Percentiles rank a stretch among this genome's conserved stretches.
Evolutionary conservation across 2,888 invertebrate species (phyloP).

Genomic region (Orchestes rusci): DNA sequence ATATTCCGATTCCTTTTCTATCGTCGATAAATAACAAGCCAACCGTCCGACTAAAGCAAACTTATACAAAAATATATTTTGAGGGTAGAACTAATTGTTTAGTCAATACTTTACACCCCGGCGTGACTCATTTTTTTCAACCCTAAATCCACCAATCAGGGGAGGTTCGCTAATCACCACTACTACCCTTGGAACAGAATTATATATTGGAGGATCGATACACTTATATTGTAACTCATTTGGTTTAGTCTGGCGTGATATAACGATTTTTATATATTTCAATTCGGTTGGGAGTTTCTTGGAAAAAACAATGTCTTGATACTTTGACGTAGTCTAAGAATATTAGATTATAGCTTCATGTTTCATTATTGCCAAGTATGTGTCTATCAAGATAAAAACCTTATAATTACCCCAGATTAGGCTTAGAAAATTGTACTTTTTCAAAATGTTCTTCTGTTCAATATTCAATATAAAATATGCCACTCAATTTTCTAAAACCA

Average conservation of each 20-base stretch:
- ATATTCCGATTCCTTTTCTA: constrained; percentile 11
- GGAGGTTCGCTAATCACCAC: constrained; percentile 45
- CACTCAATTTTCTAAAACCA: too few species aligned
- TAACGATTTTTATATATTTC: constrained; percentile 17
- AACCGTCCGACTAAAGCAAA: constrained; percentile 13
- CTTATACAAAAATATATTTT: constrained; percentile 40
- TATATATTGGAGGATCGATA: constrained; percentile 47
- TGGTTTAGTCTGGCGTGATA: constrained; percentile 10
- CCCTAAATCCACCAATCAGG: constrained; percentile 46
- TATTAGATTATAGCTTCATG: too few species aligned
- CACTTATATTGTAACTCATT: constrained; percentile 25
- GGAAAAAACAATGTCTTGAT: too few species aligned
- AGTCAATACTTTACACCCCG: constrained; percentile 49
- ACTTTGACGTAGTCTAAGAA: too few species aligned
- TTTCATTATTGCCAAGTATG: too few species aligned
- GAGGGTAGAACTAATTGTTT: constrained; percentile 47
- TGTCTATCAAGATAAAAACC: too few species aligned
- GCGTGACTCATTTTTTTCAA: constrained; percentile 47
- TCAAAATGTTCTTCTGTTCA: too few species aligned
- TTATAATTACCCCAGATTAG: too few species aligned
- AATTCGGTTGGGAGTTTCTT: too few species aligned
- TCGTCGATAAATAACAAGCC: constrained; percentile 6
- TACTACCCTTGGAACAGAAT: constrained; percentile 42
- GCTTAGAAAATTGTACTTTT: too few species aligned
- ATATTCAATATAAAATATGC: too few species aligned